phyloP scores from a whole-genome alignment of 2,113 vertebrate species.

The Turnix velox region DNA sequence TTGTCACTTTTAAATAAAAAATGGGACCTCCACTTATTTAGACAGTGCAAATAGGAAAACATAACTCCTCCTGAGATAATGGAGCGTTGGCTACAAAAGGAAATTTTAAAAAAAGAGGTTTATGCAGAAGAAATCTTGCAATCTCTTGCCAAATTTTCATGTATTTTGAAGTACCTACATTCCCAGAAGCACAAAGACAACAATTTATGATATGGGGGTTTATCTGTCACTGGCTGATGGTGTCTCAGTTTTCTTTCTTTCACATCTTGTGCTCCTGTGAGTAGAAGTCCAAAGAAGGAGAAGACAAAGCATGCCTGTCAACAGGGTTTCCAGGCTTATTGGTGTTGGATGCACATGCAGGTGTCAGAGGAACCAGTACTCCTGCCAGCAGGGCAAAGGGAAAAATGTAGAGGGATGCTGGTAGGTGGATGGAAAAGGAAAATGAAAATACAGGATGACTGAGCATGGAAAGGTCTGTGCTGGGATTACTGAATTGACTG shows the following conservation, averaged over 20 bases:
- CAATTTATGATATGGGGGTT: background rate
- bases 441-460: background rate
- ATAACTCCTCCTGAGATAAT: background rate
- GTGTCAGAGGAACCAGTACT: background rate
- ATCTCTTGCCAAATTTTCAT: background rate
- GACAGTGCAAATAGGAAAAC: background rate
- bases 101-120: background rate
- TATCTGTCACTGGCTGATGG: background rate
- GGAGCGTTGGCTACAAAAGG: background rate
- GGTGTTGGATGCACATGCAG: background rate
- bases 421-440: background rate
- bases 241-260: background rate
- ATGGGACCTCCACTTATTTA: background rate
- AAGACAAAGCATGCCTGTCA: background rate
- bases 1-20: background rate
- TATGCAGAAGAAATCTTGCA: background rate
- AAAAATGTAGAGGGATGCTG: background rate
- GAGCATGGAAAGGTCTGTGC: rapidly evolving
- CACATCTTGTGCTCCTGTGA: background rate
- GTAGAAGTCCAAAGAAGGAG: background rate
- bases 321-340: background rate
- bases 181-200: background rate
- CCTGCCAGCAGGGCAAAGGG: background rate
- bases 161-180: background rate
- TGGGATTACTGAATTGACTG: background rate